These are phyloP conservation scores for Cettia cetti DNA, from an alignment of 2,113 vertebrate species.

Conservation along the genomic window DNA sequence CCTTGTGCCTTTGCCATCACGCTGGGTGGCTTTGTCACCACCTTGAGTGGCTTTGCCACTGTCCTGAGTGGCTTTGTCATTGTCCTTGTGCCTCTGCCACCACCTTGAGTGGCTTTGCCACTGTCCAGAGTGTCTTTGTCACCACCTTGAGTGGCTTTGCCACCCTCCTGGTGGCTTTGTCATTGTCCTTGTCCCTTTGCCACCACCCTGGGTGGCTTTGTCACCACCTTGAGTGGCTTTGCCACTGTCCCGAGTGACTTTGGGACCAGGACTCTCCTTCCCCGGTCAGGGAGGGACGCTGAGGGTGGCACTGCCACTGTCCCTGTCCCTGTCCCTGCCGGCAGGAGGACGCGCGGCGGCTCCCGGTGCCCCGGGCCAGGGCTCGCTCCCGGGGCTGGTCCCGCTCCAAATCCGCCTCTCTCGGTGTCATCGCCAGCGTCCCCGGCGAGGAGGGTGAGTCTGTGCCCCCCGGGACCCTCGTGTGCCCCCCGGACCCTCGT, in stretches of 20 bases:
- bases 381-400: background rate
- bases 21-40: background rate
- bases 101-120: too few relatives aligned
- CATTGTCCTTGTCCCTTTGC: too few relatives aligned
- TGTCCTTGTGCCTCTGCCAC: too few relatives aligned
- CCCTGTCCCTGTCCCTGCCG: background rate
- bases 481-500: background rate
- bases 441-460: slow-evolving; percentile 57
- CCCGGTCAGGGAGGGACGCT: background rate
- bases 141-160: too few relatives aligned
- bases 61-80: too few relatives aligned
- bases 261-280: background rate
- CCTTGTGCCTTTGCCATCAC: background rate
- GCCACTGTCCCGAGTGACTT: too few relatives aligned
- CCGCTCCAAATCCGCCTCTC: slow-evolving; percentile 71
- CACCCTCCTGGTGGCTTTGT: too few relatives aligned
- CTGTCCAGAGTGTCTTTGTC: too few relatives aligned
- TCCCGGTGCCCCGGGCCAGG: background rate
- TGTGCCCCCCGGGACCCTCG: background rate
- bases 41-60: rapidly evolving
- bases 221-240: too few relatives aligned
- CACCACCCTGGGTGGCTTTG: too few relatives aligned
- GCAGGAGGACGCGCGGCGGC: slow-evolving; percentile 5
- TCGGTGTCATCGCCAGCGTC: slow-evolving; percentile 62
- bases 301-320: background rate